phyloP scores from a whole-genome alignment of 1,140 invertebrate species.

The Leguminivora glycinivorella region DNA sequence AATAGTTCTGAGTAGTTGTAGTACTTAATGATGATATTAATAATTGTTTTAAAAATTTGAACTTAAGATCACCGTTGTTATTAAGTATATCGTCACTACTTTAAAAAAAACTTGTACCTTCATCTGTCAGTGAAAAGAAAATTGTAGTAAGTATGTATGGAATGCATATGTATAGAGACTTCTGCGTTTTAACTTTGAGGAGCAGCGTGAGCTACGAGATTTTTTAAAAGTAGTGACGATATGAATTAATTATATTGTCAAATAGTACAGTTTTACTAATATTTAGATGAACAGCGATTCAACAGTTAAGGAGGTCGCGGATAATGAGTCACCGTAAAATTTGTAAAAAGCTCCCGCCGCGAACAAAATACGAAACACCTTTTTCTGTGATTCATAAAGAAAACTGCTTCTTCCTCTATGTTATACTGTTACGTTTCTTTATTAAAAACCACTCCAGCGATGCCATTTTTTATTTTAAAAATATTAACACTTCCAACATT shows the following conservation, averaged over 20 bases:
- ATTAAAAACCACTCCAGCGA: constrained; percentile 14
- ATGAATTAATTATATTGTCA: no score
- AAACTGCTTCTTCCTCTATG: constrained; percentile 18
- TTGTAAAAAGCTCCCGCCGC: constrained; percentile 10
- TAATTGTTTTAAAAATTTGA: neutral
- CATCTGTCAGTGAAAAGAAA: no score
- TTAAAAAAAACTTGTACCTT: no score
- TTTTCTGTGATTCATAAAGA: constrained; percentile 24
- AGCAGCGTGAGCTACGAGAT: no score
- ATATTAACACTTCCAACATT: neutral
- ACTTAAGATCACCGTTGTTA: no score
- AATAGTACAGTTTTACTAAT: neutral
- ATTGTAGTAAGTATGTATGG: no score
- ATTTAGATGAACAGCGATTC: constrained; percentile 23
- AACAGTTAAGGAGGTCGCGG: constrained; percentile 9
- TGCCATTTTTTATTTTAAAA: constrained; percentile 4
- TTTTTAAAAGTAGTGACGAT: no score
- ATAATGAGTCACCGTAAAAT: constrained; percentile 6
- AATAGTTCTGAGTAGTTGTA: neutral
- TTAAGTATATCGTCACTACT: no score
- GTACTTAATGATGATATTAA: neutral
- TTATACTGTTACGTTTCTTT: constrained; percentile 26
- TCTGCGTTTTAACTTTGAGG: no score
- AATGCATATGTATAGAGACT: no score
- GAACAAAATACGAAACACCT: constrained; percentile 20